phyloP scores from a whole-genome alignment of 2,113 vertebrate species.

The Odobenus rosmarus region DNA sequence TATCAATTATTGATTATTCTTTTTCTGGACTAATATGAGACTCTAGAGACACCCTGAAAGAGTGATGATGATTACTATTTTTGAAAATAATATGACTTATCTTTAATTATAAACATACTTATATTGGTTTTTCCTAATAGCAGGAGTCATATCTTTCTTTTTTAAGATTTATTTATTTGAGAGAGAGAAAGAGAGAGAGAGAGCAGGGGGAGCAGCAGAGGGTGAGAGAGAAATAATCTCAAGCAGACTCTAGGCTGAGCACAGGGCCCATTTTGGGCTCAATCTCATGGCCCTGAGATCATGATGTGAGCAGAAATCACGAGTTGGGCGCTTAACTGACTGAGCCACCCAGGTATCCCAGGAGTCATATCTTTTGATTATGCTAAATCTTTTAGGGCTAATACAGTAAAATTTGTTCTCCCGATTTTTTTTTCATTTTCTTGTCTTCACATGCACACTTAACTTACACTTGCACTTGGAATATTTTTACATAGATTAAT shows the following conservation, averaged over 20 bases:
- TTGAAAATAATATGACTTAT: neutral
- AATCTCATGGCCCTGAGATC: neutral
- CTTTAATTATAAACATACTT: neutral
- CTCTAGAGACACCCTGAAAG: neutral
- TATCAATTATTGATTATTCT: neutral
- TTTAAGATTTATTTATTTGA: neutral
- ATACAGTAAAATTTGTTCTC: neutral
- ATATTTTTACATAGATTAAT: neutral
- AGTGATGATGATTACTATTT: neutral
- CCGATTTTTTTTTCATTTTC: neutral
- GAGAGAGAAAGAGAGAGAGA: neutral
- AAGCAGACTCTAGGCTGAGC: neutral
- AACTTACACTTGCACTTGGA: neutral
- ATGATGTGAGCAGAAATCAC: neutral
- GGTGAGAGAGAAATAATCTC: neutral
- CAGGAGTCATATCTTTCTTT: neutral
- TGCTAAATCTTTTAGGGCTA: neutral
- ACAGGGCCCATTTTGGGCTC: neutral
- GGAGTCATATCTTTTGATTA: neutral
- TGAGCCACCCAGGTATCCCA: neutral
- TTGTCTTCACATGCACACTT: neutral
- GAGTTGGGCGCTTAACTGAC: neutral
- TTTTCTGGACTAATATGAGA: neutral
- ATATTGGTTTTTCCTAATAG: neutral
- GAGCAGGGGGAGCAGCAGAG: neutral